Evolutionary conservation across 2,797 vertebrate species (phyloP), one percentile per base, ranked within the genome.

Genomic region (Cossypha caffra): DNA sequence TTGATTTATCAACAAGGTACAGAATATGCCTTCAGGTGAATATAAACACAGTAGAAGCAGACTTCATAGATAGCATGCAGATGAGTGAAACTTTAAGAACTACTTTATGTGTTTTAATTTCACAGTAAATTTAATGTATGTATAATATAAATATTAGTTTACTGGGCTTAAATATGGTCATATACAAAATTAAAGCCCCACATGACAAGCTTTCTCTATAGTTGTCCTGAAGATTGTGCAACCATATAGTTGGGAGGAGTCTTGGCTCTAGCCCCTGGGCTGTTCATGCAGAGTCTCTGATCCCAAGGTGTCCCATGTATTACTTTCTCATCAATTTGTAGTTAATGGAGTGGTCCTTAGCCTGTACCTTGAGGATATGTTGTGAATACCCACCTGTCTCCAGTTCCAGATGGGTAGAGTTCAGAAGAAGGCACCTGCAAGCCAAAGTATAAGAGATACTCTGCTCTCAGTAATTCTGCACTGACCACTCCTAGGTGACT

Each of bases 21-120:
- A 80, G 57, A 88, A 80, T 93, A 95, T 90, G 42, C 42, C 90
- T 83, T 74, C 68, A 83, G 52, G 72, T 25, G 83, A 95, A 82
- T 83, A 66, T 5, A 71, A 42, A 61, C 19, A 23, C 13, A 35
- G 28, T 38, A 73, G 52, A 92, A 82, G 42, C 50, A 91, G 87
- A 82, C 68, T 71, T 94, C 78, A 85, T 11, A 92, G 54, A 68
- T 15, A 80, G 23, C 4, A 13, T 55, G 57, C 50, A 69, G 40
- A 59, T 54, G 55, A 90, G 16, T 26, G 47, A 72, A 94, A 69
- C 62, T 62, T 78, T 33, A 95, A 72, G 14, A 15, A 78, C 28
- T 83, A 68, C 10, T 68, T 80, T 40, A 37, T 63, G 25, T 68
- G 64, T 57, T 90, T 90, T 86, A 91, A 86, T 91, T 86, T 43